Conservation (phyloP, 2,797 vertebrate genomes). For the Rhadinocentrus ornatus region DNA sequence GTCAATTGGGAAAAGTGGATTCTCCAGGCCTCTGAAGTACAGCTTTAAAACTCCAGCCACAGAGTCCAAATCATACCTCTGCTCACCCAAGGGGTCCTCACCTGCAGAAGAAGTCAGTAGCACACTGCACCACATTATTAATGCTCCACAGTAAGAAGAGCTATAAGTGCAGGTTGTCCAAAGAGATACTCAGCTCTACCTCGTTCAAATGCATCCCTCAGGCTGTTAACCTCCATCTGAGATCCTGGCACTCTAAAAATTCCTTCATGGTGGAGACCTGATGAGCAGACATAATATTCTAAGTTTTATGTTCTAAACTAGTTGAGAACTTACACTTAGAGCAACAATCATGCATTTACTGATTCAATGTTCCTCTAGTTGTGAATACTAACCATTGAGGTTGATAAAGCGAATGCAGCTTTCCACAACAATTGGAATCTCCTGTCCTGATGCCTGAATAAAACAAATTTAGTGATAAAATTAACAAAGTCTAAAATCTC, state of each 20-base stretch:
- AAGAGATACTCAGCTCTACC: conserved; percentile 71
- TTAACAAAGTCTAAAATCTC: no score
- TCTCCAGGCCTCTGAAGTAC: conserved; percentile 88
- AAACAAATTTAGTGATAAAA: not conserved
- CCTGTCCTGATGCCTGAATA: conserved; percentile 85
- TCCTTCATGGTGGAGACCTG: conserved; percentile 93
- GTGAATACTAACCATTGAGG: conserved; percentile 84
- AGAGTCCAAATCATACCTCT: conserved; percentile 84
- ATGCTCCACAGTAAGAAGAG: conserved; percentile 24
- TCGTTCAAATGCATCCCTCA: conserved; percentile 89
- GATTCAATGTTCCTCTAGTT: not conserved
- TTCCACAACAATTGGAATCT: conserved; percentile 88
- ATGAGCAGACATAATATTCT: conserved; percentile 8
- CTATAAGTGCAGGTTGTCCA: not conserved
- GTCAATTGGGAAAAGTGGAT: conserved; percentile 85
- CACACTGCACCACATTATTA: conserved; percentile 70
- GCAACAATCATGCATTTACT: not conserved
- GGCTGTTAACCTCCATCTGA: conserved; percentile 85
- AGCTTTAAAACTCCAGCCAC: conserved; percentile 91
- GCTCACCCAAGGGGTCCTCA: conserved; percentile 85
- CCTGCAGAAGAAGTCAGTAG: conserved; percentile 75
- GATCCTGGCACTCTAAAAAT: conserved; percentile 91
- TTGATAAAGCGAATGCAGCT: conserved; percentile 92
- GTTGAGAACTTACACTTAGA: not conserved
- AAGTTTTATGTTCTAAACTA: not conserved